These are phyloP conservation scores for Platorchestia sp. DNA, from an alignment of 1,140 invertebrate genomes.

Conservation along the genomic window DNA sequence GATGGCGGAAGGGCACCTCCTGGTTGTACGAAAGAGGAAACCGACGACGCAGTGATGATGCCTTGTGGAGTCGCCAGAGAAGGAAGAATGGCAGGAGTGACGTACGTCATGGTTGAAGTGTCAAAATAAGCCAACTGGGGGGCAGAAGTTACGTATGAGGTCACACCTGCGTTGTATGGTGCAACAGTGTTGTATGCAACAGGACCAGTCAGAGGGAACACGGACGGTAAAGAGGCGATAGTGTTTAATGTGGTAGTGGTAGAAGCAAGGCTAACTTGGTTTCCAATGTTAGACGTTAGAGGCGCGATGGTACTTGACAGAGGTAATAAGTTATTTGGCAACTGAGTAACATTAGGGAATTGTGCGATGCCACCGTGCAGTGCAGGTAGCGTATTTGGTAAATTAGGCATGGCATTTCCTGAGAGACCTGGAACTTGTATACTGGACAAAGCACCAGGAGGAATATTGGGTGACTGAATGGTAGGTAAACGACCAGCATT, in stretches of 20 bases:
- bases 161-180: not conserved
- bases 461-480: not conserved
- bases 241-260: not conserved
- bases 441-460: not conserved
- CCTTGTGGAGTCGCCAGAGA: conserved; percentile 15
- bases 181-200: conserved; percentile 34
- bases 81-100: conserved; percentile 41
- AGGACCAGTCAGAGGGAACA: not conserved
- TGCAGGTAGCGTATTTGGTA: not conserved
- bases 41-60: not conserved
- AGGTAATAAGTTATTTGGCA: conserved; percentile 25
- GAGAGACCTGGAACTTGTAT: not conserved
- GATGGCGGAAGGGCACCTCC: conserved; percentile 12
- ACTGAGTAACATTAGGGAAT: conserved; percentile 24
- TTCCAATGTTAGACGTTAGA: conserved; percentile 12
- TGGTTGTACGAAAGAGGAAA: conserved; percentile 21
- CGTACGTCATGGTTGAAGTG: conserved; percentile 41
- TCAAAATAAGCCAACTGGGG: conserved; percentile 45
- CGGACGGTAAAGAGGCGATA: not conserved
- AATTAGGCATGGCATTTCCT: not conserved
- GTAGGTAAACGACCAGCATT: not conserved
- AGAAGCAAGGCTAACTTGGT: not conserved
- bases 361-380: not conserved
- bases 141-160: conserved; percentile 5
- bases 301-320: conserved; percentile 16